A percentile compares a stretch with the other conserved stretches of the same genome.
phyloP scores from a whole-genome alignment of 2,113 vertebrate species.

The Cyanocitta stelleri region DNA sequence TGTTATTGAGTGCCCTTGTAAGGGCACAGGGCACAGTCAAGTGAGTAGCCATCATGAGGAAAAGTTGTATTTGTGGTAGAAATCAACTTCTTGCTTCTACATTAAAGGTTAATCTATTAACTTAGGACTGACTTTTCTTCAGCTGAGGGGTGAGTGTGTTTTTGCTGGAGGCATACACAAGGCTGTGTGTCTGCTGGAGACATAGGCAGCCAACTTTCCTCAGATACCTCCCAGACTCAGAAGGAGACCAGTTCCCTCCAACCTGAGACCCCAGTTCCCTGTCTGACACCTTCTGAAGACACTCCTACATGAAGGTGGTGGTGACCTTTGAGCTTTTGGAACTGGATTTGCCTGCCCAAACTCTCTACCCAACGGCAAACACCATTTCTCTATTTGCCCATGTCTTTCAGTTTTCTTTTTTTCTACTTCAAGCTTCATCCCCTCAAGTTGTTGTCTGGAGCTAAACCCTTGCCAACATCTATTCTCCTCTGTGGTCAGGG shows the following conservation, averaged over 20 bases:
- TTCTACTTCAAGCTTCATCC: background rate
- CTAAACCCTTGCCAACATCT: background rate
- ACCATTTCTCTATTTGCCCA: background rate
- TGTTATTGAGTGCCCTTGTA: background rate
- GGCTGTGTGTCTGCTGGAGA: background rate
- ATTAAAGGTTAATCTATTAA: background rate
- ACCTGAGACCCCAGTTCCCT: background rate
- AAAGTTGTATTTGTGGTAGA: background rate
- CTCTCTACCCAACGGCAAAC: background rate
- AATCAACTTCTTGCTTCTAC: background rate
- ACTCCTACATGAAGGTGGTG: background rate
- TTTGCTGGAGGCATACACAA: background rate
- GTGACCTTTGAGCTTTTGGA: background rate
- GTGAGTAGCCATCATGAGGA: background rate
- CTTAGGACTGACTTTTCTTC: background rate
- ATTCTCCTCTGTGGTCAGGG: background rate
- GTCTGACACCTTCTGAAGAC: background rate
- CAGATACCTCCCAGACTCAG: background rate
- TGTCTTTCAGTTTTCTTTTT: background rate
- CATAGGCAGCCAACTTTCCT: background rate
- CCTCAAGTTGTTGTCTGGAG: background rate
- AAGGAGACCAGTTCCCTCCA: background rate
- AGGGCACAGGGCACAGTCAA: background rate
- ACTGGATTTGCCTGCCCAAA: background rate
- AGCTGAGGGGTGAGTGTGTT: background rate